phyloP scores from a whole-genome alignment of 2,888 invertebrate genomes.

The Cerceris ruficornis region DNA sequence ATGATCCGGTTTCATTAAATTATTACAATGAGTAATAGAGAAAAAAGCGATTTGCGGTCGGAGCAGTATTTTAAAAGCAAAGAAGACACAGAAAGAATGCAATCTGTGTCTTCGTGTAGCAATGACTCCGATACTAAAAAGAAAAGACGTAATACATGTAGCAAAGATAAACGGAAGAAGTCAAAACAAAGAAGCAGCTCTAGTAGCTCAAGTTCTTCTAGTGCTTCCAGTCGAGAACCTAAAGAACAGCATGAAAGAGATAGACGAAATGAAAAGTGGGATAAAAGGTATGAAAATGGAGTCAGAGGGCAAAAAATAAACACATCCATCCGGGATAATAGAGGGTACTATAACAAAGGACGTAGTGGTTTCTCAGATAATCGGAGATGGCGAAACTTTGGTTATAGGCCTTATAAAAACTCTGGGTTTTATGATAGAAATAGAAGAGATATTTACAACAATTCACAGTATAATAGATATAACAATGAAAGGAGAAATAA shows the following conservation, averaged over 20 bases:
- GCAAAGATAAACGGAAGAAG: conserved; percentile 71
- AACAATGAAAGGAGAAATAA: conserved; percentile 51
- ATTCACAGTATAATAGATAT: conserved; percentile 56
- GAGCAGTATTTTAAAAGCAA: conserved; percentile 60
- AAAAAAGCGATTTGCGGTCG: conserved; percentile 56
- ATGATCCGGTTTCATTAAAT: conserved; percentile 11
- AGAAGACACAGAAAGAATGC: conserved; percentile 59
- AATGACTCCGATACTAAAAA: conserved; percentile 56
- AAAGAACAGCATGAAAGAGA: conserved; percentile 44
- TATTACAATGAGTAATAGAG: conserved; percentile 66
- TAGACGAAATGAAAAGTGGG: conserved; percentile 30
- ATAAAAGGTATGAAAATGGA: conserved; percentile 53
- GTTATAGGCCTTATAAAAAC: conserved; percentile 57
- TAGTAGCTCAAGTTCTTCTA: conserved; percentile 65
- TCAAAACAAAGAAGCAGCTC: conserved; percentile 66
- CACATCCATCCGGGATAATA: conserved; percentile 32
- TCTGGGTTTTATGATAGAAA: conserved; percentile 53
- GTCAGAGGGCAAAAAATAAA: conserved; percentile 40
- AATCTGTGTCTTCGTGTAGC: conserved; percentile 63
- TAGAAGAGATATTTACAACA: conserved; percentile 52
- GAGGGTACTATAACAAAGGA: conserved; percentile 54
- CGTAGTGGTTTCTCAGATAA: conserved; percentile 44
- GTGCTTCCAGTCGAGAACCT: conserved; percentile 51
- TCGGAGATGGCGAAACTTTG: conserved; percentile 44
- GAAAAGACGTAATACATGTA: conserved; percentile 63